Evolutionary conservation across 2,113 vertebrate species (phyloP).

Genomic region (Lepisosteus oculatus): DNA sequence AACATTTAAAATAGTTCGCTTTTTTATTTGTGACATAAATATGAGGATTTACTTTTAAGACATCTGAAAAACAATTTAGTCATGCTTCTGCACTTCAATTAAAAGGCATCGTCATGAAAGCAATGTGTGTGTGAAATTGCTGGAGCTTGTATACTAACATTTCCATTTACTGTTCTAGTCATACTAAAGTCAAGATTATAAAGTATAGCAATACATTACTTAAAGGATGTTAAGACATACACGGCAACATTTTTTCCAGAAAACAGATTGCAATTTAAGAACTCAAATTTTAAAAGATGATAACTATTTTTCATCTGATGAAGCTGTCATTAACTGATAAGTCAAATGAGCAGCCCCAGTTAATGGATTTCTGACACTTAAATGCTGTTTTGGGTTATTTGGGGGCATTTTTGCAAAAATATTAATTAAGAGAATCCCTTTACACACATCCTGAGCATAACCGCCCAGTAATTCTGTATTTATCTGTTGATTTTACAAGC

Average conservation of each 20-base stretch:
- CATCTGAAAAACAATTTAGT: conserved; percentile 11
- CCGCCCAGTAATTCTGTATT: too few species aligned
- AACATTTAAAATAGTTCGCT: not conserved
- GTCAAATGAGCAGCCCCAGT: too few species aligned
- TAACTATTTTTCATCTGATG: too few species aligned
- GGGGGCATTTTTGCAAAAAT: too few species aligned
- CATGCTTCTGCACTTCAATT: conserved; percentile 23
- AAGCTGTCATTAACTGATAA: too few species aligned
- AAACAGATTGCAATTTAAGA: not conserved
- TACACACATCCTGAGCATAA: too few species aligned
- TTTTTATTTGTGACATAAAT: not conserved
- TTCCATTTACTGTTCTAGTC: conserved; percentile 9
- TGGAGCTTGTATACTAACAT: conserved; percentile 20
- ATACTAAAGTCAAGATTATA: conserved; percentile 33
- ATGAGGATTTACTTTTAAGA: not conserved
- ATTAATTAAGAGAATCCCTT: too few species aligned
- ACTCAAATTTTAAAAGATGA: too few species aligned
- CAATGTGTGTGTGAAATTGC: not conserved
- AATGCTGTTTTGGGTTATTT: too few species aligned
- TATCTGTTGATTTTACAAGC: too few species aligned
- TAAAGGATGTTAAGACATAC: too few species aligned
- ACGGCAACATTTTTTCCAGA: not conserved
- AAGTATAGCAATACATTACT: conserved; percentile 45
- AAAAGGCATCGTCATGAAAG: conserved; percentile 11
- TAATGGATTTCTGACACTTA: too few species aligned